phyloP scores from a whole-genome alignment of 2,113 vertebrate genomes.

The Monopterus albus region DNA sequence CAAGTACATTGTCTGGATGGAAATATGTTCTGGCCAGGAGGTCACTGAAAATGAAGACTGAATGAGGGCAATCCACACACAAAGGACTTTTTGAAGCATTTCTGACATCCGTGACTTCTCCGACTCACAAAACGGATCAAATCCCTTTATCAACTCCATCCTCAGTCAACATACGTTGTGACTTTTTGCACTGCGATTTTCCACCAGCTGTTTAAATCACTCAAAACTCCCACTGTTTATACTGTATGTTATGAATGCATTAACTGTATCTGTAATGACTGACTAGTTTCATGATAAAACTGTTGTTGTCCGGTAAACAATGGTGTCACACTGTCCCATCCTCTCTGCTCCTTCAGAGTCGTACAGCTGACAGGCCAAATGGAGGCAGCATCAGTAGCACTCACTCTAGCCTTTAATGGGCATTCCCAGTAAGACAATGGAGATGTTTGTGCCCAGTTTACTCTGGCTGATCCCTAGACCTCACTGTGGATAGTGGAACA shows the following conservation, averaged over 20 bases:
- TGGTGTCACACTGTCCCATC: no score
- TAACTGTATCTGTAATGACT: background rate
- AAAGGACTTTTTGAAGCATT: no score
- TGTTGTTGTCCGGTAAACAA: background rate
- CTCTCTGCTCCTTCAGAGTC: background rate
- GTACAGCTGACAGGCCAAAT: background rate
- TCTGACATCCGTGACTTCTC: background rate
- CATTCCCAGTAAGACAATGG: background rate
- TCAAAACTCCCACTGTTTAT: no score
- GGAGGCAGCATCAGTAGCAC: background rate
- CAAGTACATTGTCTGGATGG: background rate
- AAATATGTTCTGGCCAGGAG: no score
- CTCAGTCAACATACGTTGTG: no score
- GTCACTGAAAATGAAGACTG: no score
- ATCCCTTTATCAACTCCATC: no score
- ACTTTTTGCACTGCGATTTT: no score
- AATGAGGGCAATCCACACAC: no score
- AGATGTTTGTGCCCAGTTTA: background rate
- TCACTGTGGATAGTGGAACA: no score
- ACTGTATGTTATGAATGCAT: background rate
- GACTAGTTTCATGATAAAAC: background rate
- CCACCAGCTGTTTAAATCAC: background rate
- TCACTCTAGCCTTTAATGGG: background rate
- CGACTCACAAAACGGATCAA: background rate
- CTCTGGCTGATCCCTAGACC: background rate